phyloP scores from a whole-genome alignment of 2,113 vertebrate genomes.

The Podarcis cretensis region DNA sequence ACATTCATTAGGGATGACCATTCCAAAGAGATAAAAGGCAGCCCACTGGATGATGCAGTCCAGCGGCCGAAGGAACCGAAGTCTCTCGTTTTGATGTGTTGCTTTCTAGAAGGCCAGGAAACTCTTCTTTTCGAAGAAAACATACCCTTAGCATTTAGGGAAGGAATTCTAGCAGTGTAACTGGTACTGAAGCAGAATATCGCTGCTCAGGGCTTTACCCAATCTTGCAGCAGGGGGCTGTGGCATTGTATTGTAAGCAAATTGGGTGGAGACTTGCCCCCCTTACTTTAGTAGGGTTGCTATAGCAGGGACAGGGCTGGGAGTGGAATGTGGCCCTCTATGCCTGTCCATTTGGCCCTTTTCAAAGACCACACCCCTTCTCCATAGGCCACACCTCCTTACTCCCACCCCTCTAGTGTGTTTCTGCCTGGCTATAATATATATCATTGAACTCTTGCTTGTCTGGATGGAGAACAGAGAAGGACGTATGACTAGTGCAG shows the following conservation, averaged over 20 bases:
- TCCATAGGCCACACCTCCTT: no score
- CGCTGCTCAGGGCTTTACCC: no score
- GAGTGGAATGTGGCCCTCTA: no score
- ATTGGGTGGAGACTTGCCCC: neutral
- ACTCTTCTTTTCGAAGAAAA: neutral
- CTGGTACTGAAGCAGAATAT: neutral
- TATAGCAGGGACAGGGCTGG: no score
- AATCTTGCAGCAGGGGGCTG: neutral
- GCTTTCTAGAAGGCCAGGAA: neutral
- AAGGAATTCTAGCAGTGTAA: no score
- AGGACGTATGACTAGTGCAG: no score
- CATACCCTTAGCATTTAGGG: neutral
- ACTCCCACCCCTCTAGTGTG: no score
- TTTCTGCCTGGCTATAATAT: no score
- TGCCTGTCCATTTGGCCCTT: no score
- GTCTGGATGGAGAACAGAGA: no score
- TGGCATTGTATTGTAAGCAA: neutral
- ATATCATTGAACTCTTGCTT: no score
- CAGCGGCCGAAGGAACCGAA: neutral
- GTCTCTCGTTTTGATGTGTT: neutral
- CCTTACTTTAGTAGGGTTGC: neutral
- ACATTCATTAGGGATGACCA: conserved; percentile 40
- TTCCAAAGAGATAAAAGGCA: neutral
- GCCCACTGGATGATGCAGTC: neutral
- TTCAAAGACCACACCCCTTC: no score